These are phyloP conservation scores for Drosophila pachea DNA, from an alignment of 1,140 invertebrate species.

Conservation along the genomic window DNA sequence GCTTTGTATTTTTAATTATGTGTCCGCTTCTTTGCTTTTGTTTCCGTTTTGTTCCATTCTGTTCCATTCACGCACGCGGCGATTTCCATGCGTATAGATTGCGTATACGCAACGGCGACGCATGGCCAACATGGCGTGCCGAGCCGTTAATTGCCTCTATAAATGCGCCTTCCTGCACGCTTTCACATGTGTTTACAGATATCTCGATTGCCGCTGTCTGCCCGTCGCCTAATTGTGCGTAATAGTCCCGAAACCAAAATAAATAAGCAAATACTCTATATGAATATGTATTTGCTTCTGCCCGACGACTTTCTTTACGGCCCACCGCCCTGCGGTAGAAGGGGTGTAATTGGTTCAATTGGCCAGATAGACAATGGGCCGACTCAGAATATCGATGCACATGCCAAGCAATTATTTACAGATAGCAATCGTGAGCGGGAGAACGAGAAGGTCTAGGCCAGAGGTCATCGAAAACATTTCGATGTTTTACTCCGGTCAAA, in stretches of 20 bases:
- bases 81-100: slow-evolving; percentile 35
- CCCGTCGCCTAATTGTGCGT: slow-evolving; percentile 50
- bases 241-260: slow-evolving; percentile 12
- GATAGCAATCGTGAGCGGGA: too few relatives aligned
- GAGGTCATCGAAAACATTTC: too few relatives aligned
- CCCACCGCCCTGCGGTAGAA: slow-evolving; percentile 1
- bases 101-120: slow-evolving; percentile 25
- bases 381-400: background rate
- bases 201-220: slow-evolving; percentile 19
- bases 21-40: slow-evolving; percentile 58
- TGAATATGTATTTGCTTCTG: slow-evolving; percentile 28
- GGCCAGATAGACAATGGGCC: slow-evolving; percentile 19
- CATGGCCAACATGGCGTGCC: slow-evolving; percentile 70
- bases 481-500: too few relatives aligned
- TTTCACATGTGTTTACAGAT: slow-evolving; percentile 69
- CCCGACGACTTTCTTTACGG: slow-evolving; percentile 24
- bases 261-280: background rate
- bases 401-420: background rate
- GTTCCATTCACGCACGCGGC: slow-evolving; percentile 2
- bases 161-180: slow-evolving; percentile 65
- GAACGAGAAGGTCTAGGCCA: too few relatives aligned
- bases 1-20: slow-evolving; percentile 77
- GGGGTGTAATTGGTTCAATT: slow-evolving; percentile 31
- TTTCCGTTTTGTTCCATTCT: background rate
- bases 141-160: slow-evolving; percentile 75